Evolutionary conservation across 2,888 invertebrate genomes (phyloP).

Genomic region (Perithous albicinctus): DNA sequence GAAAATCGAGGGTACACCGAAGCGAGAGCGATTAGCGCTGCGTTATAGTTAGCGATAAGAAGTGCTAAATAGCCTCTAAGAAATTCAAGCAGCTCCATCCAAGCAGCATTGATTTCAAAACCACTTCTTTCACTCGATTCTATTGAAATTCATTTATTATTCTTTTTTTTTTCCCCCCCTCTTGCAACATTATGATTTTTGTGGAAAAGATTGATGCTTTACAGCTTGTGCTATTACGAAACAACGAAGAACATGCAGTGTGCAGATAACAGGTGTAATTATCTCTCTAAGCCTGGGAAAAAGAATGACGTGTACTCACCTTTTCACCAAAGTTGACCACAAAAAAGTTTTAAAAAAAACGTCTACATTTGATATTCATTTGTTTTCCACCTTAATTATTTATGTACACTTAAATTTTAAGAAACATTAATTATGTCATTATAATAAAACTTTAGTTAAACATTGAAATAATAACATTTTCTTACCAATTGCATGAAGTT

Average conservation of each 20-base stretch:
- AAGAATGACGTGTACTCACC: too few relatives aligned
- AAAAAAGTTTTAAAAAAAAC: too few relatives aligned
- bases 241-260: background rate
- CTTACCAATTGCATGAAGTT: background rate
- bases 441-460: too few relatives aligned
- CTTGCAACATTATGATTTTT: background rate
- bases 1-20: slow-evolving; percentile 24
- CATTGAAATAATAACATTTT: too few relatives aligned
- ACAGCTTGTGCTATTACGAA: background rate
- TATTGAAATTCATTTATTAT: too few relatives aligned
- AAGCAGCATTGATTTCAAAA: background rate
- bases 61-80: slow-evolving; percentile 36
- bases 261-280: background rate
- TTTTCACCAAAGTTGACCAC: too few relatives aligned
- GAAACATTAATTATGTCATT: too few relatives aligned
- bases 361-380: too few relatives aligned
- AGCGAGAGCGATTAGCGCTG: slow-evolving; percentile 46
- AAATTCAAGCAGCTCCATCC: slow-evolving; percentile 27
- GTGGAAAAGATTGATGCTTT: background rate
- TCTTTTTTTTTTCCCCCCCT: background rate
- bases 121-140: too few relatives aligned
- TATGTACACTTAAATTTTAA: too few relatives aligned
- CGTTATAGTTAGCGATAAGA: slow-evolving; percentile 60
- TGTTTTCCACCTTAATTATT: too few relatives aligned
- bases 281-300: too few relatives aligned